Evolutionary conservation across 2,888 invertebrate species (phyloP), one percentile per base, ranked within the genome.

Genomic region (Drosophila helvetica): DNA sequence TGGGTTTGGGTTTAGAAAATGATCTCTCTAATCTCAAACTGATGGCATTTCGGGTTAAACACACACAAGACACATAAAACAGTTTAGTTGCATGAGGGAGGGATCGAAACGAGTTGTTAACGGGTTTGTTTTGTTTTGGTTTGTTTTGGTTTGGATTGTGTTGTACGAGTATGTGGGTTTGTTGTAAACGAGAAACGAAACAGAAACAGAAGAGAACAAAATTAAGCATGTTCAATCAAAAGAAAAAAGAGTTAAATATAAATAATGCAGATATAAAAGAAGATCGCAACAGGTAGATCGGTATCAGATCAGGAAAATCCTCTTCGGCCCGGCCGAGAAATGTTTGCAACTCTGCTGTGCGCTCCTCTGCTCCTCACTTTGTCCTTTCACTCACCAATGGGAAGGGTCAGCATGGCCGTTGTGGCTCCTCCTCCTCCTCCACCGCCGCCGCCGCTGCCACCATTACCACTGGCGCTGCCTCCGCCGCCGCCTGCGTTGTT

Each of bases 391-490:
- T 92, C 85, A 94, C 94, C 94, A 80, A 94, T 94, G 72, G 94
- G 94, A 78, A 94, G 90, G 62, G 94, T 94, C 51, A 94, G 92
- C 89, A 94, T 93, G 6, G 94, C 93, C 19, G 90, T 89, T 25
- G 86, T 82, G 30, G 74, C 65, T 5, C 83, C 87, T 25, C 79
- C 52, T 52, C 83, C 74, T 38, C 73, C 65, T 33, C 51, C 53
- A 22, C 65, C 71, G 15, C 74, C 73, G 2, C 77, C 56, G 12
- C 55, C 62, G 8, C 58, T 54, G 30, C 61, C 56, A 17, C 73
- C 48, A 19, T 50, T 65, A 10, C 77, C 63, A 43, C 65, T 74
- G 22, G 69, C 63, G 4, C 69, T 72, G 17, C 64, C 62, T 7
- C 72, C 79, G 10, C 52, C 60, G 22, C 66, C 66, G 8, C 62